Percentiles rank a stretch among this genome's conserved stretches.
phyloP scores from a whole-genome alignment of 2,113 vertebrate species.

The Rhinopomastus cyanomelas region DNA sequence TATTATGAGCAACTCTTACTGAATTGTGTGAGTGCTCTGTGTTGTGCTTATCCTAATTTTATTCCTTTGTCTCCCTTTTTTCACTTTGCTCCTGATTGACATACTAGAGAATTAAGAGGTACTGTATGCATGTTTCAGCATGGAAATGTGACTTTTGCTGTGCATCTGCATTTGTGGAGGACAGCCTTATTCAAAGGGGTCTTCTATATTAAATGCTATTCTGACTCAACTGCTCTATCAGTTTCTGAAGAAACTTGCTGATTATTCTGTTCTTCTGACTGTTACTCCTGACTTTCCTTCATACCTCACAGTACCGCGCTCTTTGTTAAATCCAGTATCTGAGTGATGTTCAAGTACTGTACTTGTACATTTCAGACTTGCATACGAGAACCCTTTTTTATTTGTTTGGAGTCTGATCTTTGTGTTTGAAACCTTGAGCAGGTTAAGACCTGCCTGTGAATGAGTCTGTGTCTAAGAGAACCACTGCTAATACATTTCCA shows the following conservation, averaged over 20 bases:
- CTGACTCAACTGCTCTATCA: neutral
- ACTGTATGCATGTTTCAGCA: constrained; percentile 70
- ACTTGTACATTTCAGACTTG: neutral
- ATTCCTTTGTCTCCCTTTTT: constrained; percentile 67
- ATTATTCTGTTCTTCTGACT: neutral
- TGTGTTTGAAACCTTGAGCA: neutral
- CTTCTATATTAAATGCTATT: neutral
- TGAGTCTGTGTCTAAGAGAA: neutral
- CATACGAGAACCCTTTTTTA: neutral
- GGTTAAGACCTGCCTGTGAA: neutral
- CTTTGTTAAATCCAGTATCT: neutral
- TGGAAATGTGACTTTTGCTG: constrained; percentile 21
- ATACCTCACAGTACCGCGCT: neutral
- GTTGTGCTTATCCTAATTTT: constrained; percentile 61
- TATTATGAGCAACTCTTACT: constrained; percentile 3
- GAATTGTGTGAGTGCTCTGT: constrained; percentile 36
- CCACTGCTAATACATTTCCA: neutral
- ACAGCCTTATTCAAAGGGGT: neutral
- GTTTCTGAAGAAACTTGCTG: neutral
- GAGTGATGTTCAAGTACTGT: neutral
- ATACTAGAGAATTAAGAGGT: constrained; percentile 70
- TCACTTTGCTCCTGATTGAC: constrained; percentile 61
- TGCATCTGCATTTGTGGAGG: neutral
- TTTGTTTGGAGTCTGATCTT: neutral
- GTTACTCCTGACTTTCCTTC: constrained; percentile 8